Evolutionary conservation across 2,797 vertebrate species (phyloP).

Genomic region (Salarias fasciatus): DNA sequence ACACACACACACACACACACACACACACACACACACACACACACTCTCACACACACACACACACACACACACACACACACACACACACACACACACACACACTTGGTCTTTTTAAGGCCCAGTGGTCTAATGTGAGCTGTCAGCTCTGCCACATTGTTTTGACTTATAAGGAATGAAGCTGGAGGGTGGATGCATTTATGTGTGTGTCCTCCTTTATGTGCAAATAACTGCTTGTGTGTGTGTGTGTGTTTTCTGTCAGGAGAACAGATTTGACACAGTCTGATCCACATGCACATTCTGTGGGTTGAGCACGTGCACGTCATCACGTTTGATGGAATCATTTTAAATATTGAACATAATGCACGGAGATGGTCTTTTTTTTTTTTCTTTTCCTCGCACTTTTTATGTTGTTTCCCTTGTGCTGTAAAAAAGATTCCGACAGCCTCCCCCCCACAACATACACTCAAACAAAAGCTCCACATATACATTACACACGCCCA

Average conservation of each 20-base stretch:
- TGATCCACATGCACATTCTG: no score
- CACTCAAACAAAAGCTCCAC: neutral
- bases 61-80: constrained; percentile 26
- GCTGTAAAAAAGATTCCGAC: constrained; percentile 31
- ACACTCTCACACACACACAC: constrained; percentile 61
- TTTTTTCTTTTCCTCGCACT: constrained; percentile 9
- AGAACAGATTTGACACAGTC: neutral
- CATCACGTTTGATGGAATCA: no score
- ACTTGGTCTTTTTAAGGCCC: constrained; percentile 73
- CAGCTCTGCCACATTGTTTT: constrained; percentile 78
- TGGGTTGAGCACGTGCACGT: no score
- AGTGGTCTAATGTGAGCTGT: constrained; percentile 71
- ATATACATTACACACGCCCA: constrained; percentile 8
- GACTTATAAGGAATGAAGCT: constrained; percentile 66
- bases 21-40: constrained; percentile 30
- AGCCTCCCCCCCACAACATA: constrained; percentile 3
- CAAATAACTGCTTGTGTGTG: no score
- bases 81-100: constrained; percentile 35
- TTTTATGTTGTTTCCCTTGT: constrained; percentile 22
- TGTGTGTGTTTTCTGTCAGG: constrained; percentile 10
- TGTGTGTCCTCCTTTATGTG: no score
- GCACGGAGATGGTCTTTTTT: neutral
- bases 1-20: constrained; percentile 13
- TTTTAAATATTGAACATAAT: no score
- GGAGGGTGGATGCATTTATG: constrained; percentile 37